Conservation (phyloP, 2,888 invertebrate genomes). For the Drosophila neutralis region DNA sequence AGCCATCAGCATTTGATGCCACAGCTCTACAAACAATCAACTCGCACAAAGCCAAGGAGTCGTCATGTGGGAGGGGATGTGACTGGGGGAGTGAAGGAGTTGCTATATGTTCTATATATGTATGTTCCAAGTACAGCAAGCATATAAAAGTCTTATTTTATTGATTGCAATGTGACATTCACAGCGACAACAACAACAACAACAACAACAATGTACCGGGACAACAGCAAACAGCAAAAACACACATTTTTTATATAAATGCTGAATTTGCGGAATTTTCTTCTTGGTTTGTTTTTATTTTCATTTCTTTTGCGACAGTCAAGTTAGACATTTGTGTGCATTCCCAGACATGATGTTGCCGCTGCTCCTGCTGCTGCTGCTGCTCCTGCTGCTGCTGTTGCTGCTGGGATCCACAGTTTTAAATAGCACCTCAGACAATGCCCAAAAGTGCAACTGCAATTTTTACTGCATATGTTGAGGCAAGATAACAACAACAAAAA, state of each 20-base stretch:
- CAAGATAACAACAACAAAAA: not conserved
- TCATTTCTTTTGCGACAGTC: constrained; percentile 1
- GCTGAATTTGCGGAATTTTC: constrained; percentile 25
- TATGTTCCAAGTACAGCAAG: constrained; percentile 17
- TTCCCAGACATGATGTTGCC: constrained; percentile 28
- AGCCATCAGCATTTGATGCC: constrained; percentile 33
- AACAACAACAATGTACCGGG: not conserved
- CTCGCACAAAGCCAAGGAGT: not conserved
- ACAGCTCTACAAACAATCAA: constrained; percentile 42
- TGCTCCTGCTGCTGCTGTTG: not conserved
- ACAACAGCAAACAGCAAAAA: not conserved
- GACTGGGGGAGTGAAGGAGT: not conserved
- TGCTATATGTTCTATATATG: constrained; percentile 11
- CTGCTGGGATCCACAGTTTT: not conserved
- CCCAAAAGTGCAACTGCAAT: not conserved
- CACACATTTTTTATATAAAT: constrained; percentile 26
- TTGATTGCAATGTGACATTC: constrained; percentile 54
- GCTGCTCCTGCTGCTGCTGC: not conserved
- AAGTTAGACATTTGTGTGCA: constrained; percentile 18
- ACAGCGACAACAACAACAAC: constrained; percentile 31
- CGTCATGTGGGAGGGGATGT: not conserved
- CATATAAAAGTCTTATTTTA: constrained; percentile 54
- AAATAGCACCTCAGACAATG: constrained; percentile 19
- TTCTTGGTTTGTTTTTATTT: not conserved
- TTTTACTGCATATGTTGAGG: not conserved